Conservation (phyloP, 2,888 invertebrate genomes). For the Ochropleura plecta region DNA sequence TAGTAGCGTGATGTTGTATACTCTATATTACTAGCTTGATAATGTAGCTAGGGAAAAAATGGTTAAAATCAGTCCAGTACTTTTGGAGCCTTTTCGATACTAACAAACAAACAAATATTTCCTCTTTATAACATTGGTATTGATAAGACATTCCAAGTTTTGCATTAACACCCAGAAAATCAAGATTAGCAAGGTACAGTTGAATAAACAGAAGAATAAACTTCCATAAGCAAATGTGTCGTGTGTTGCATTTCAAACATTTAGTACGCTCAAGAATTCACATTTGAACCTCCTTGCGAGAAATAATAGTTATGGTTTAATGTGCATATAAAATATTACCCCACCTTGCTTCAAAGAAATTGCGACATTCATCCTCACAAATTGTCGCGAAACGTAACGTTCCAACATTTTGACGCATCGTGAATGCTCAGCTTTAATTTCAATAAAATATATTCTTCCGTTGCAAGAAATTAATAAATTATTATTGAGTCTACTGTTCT, state of each 20-base stretch:
- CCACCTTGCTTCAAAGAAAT: conserved; percentile 17
- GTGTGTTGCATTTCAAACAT: not conserved
- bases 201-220: not conserved
- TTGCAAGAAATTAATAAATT: conserved; percentile 19
- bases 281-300: conserved; percentile 3
- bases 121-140: too few species aligned
- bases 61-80: too few species aligned
- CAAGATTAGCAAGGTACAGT: not conserved
- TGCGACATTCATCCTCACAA: conserved; percentile 9
- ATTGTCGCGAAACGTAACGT: conserved; percentile 14
- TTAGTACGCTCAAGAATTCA: not conserved
- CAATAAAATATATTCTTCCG: conserved; percentile 1
- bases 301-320: conserved; percentile 22
- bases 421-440: conserved; percentile 38
- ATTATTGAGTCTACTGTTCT: not conserved
- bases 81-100: too few species aligned
- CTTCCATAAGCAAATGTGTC: not conserved
- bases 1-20: too few species aligned
- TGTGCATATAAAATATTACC: conserved; percentile 36
- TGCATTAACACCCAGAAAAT: not conserved
- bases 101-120: too few species aligned
- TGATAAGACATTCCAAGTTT: not conserved
- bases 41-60: too few species aligned
- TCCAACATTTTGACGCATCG: conserved; percentile 10
- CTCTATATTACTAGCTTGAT: too few species aligned